Evolutionary conservation across 2,888 invertebrate genomes (phyloP).

Genomic region (Brenthis daphne): DNA sequence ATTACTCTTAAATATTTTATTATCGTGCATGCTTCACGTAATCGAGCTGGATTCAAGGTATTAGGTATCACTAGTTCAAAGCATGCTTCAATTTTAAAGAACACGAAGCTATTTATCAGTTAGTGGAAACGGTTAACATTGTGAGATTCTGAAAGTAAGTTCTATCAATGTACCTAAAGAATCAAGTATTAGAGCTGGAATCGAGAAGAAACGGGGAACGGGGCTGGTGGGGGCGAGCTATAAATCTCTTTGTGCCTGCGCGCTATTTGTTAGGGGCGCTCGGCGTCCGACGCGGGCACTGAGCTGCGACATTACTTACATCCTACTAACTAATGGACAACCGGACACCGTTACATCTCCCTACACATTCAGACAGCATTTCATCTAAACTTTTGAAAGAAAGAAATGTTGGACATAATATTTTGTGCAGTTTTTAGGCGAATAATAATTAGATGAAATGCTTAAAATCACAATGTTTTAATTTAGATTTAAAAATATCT

Average conservation of each 20-base stretch:
- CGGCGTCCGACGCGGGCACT: slow-evolving; percentile 25
- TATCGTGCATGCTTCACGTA: too few relatives aligned
- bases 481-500: too few relatives aligned
- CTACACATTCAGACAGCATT: slow-evolving; percentile 6
- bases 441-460: too few relatives aligned
- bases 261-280: slow-evolving; percentile 32
- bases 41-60: background rate
- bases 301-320: slow-evolving; percentile 33
- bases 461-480: too few relatives aligned
- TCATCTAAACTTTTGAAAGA: slow-evolving; percentile 10
- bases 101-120: slow-evolving; percentile 21
- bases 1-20: background rate
- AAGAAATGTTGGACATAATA: background rate
- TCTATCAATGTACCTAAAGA: slow-evolving; percentile 19
- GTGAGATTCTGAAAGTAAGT: slow-evolving; percentile 7
- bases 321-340: slow-evolving; percentile 30
- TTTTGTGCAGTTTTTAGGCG: too few relatives aligned
- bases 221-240: slow-evolving; percentile 12
- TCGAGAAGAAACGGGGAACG: slow-evolving; percentile 2
- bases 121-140: slow-evolving; percentile 7
- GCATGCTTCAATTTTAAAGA: background rate
- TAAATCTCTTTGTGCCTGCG: slow-evolving; percentile 23
- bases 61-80: background rate
- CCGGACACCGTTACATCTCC: slow-evolving; percentile 27
- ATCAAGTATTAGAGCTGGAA: background rate